Base-by-base conservation (phyloP, 2,888 invertebrate genomes). In the Drosophila ustulata region DNA sequence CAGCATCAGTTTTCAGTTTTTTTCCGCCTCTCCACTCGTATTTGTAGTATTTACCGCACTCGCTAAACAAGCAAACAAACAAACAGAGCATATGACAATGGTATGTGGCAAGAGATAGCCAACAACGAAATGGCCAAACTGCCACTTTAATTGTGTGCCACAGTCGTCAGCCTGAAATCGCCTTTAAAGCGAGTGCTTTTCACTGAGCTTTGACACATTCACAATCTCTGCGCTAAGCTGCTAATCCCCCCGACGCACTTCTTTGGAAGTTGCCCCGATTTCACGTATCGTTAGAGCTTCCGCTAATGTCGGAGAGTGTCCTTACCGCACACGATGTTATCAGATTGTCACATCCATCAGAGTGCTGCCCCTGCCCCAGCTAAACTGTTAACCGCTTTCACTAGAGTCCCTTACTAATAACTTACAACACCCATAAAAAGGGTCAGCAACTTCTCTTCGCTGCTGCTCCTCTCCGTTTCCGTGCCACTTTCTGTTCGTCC, bases 21-120 rank as follows among this genome's bases (percentile, higher is more conserved):
- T 23, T 39, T 18, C 13, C 13, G n/a, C 7, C 41, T 13, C 3
- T 0, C 23, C 28, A 34, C 39, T 56, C n/a, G 63, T 55, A 57
- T 61, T 66, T 66, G 59, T 45, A 61, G 71, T 76, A 71, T 76
- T 80, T 76, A 76, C 76, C 80, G 56, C 70, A 78, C 49, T 68
- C 65, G 75, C 79, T 59, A 78, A 85, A 75, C 80, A 78, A 85
- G 61, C 82, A 88, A 69, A 85, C 37, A 37, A 37, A n/a, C 37
- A 37, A n/a, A 30, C 66, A 70, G 55, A 67, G 61, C 59, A 71
- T 78, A 78, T 82, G 71, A 18, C 39, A 41, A 41, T 41, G 39
- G 39, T 37, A 4, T 37, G 37, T 37, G 37, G 75, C 51, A 61
- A 66, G 62, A 84, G 85, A 82, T 82, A 89, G 89, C 56, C 30